A percentile compares a stretch with the other conserved stretches of the same genome.
Conservation (phyloP, 2,888 invertebrate genomes). For the Lithophane leautieri region DNA sequence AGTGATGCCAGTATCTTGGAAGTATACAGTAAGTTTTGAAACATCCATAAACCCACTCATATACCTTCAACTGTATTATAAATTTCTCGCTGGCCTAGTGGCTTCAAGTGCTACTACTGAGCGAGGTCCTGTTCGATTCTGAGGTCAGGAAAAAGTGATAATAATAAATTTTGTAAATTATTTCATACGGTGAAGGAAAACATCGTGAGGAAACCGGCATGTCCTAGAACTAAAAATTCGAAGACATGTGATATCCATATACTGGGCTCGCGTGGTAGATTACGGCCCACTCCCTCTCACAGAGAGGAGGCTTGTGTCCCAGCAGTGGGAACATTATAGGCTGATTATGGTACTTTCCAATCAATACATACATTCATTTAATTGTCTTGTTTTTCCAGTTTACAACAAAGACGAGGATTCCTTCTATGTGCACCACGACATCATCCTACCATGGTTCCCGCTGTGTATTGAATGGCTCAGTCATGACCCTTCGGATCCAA, state of each 20-base stretch:
- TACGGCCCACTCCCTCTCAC: too few species aligned
- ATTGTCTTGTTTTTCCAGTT: conserved; percentile 89
- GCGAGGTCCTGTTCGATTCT: neutral
- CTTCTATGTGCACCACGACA: conserved; percentile 98
- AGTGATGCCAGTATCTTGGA: conserved; percentile 96
- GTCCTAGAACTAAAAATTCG: too few species aligned
- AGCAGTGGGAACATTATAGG: too few species aligned
- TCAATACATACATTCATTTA: neutral
- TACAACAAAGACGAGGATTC: conserved; percentile 97
- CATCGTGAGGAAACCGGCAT: too few species aligned
- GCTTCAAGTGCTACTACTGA: neutral
- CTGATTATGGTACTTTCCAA: neutral
- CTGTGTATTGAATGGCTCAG: conserved; percentile 98
- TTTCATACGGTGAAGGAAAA: too few species aligned
- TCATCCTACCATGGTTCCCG: conserved; percentile 96
- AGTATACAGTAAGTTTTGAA: conserved; percentile 92
- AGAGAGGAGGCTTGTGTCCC: too few species aligned
- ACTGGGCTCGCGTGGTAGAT: too few species aligned
- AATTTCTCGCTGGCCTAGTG: neutral
- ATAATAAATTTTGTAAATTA: too few species aligned
- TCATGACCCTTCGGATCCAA: conserved; percentile 94
- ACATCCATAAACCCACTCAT: neutral
- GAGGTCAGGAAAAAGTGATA: neutral
- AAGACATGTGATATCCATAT: too few species aligned
- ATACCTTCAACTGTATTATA: neutral